Percentiles rank a stretch among this genome's conserved stretches.
These are phyloP conservation scores for Patiria pectinifera DNA, from an alignment of 53 echinoderm and acorn worm species.

Conservation along the genomic window DNA sequence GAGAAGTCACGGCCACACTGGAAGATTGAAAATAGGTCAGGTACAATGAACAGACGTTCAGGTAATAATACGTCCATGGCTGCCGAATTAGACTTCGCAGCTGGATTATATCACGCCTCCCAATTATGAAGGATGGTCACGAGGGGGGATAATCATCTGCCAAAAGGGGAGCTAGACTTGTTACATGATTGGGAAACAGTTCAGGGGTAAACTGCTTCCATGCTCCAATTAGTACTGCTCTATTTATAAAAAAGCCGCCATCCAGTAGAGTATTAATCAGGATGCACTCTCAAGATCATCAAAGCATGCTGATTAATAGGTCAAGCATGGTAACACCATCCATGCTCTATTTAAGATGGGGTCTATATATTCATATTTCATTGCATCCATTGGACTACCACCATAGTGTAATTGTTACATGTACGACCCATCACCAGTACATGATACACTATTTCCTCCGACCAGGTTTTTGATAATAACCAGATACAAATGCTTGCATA, in stretches of 20 bases:
- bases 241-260: background rate
- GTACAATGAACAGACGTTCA: slow-evolving; percentile 43
- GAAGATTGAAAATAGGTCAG: slow-evolving; percentile 45
- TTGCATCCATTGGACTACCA: slow-evolving; percentile 3
- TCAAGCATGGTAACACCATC: slow-evolving; percentile 31
- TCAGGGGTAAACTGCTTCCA: slow-evolving; percentile 7
- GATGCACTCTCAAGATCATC: background rate
- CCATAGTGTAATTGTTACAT: slow-evolving; percentile 12
- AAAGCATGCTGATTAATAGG: slow-evolving; percentile 33
- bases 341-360: slow-evolving; percentile 11
- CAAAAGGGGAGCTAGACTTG: slow-evolving; percentile 14
- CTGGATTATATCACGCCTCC: slow-evolving; percentile 31
- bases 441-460: background rate
- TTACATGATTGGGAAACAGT: slow-evolving; percentile 21
- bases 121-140: slow-evolving; percentile 24
- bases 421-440: background rate
- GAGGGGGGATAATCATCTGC: background rate
- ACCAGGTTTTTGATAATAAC: background rate
- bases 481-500: too few relatives aligned
- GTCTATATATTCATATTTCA: background rate
- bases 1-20: slow-evolving; percentile 48
- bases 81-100: slow-evolving; percentile 22
- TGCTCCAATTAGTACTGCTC: slow-evolving; percentile 38
- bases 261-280: slow-evolving; percentile 35
- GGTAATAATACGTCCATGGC: slow-evolving; percentile 41